phyloP scores from a whole-genome alignment of 2,113 vertebrate genomes.

The Clarias macrocephalus region DNA sequence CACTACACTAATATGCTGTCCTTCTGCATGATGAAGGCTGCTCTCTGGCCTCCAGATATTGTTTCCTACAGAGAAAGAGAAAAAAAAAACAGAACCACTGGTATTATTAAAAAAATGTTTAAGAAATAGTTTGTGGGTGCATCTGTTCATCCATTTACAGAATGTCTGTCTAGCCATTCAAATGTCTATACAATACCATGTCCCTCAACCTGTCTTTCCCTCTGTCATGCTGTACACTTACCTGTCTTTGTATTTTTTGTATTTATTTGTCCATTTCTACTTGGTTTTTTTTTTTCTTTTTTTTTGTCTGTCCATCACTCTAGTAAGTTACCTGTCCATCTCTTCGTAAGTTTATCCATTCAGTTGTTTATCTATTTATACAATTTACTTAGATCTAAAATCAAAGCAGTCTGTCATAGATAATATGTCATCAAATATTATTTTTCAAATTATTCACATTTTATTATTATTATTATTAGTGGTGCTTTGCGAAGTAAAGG shows the following conservation, averaged over 20 bases:
- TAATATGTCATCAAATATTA: not conserved
- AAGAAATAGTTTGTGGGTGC: not conserved
- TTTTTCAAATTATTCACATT: no score
- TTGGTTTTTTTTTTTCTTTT: not conserved
- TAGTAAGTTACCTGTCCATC: not conserved
- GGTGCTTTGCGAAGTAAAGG: no score
- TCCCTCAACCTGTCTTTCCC: not conserved
- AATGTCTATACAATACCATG: no score
- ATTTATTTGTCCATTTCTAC: not conserved
- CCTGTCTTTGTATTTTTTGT: not conserved
- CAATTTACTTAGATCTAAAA: not conserved
- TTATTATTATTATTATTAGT: no score
- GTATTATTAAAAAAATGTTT: not conserved
- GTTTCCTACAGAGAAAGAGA: conserved; percentile 41
- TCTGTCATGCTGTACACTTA: not conserved
- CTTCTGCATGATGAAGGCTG: conserved; percentile 48
- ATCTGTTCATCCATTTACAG: not conserved
- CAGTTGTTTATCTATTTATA: not conserved
- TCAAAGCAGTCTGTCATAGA: not conserved
- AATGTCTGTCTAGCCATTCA: not conserved
- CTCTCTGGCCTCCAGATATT: conserved; percentile 43
- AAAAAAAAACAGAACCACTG: not conserved
- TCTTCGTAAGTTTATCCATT: not conserved
- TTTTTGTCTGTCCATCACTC: not conserved
- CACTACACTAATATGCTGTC: conserved; percentile 38